phyloP scores from a whole-genome alignment of 2,113 vertebrate genomes.

The Chloropsis cyanopogon region DNA sequence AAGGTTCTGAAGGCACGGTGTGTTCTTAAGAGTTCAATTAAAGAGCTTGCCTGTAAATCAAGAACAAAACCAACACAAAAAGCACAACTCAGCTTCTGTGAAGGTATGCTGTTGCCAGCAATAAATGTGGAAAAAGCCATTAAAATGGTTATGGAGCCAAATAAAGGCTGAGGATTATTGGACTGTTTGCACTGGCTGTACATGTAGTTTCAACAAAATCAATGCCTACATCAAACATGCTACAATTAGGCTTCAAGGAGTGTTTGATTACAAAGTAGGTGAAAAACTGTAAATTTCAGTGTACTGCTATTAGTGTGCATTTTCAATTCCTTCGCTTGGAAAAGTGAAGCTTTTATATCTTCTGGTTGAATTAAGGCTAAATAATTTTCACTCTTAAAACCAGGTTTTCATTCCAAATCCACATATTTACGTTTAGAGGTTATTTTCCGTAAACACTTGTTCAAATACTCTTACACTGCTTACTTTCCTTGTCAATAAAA shows the following conservation, averaged over 20 bases:
- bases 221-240: background rate
- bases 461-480: background rate
- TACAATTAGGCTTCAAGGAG: background rate
- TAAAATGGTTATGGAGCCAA: background rate
- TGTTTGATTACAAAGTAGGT: background rate
- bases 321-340: background rate
- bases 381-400: background rate
- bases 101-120: background rate
- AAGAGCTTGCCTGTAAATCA: background rate
- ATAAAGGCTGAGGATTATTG: background rate
- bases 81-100: background rate
- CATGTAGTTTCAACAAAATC: background rate
- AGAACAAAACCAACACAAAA: constrained; percentile 14
- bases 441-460: background rate
- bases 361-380: background rate
- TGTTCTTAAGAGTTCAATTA: background rate
- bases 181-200: background rate
- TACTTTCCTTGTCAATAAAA: background rate
- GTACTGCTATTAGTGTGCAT: background rate
- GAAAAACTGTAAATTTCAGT: background rate
- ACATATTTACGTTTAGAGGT: background rate
- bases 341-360: background rate
- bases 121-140: constrained; percentile 28
- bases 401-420: background rate
- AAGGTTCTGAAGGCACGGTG: background rate